These are phyloP conservation scores for Hanleya hanleyi DNA, from an alignment of 2,888 invertebrate species.

Conservation along the genomic window DNA sequence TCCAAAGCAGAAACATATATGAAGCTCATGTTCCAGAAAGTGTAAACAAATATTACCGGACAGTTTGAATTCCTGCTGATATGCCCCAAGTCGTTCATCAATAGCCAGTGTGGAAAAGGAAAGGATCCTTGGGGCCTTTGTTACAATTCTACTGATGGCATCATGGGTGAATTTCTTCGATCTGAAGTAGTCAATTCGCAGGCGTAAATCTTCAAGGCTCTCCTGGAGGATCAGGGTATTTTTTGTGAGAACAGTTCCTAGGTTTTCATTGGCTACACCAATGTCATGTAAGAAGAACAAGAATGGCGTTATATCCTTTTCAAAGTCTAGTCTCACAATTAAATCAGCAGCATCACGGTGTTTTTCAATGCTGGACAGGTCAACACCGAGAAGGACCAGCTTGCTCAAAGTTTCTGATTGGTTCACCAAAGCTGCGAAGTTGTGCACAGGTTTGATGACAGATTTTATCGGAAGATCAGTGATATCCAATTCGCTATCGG, in stretches of 20 bases:
- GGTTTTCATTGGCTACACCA: slow-evolving; percentile 79
- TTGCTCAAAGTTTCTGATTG: slow-evolving; percentile 84
- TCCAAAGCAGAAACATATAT: too few species aligned
- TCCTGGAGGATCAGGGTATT: slow-evolving; percentile 88
- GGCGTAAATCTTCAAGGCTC: slow-evolving; percentile 81
- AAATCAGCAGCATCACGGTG: slow-evolving; percentile 67
- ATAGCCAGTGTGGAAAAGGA: slow-evolving; percentile 82
- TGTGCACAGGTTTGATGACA: slow-evolving; percentile 12
- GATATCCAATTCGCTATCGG: too few species aligned
- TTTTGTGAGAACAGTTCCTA: slow-evolving; percentile 84
- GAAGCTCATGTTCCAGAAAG: too few species aligned
- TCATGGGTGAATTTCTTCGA: slow-evolving; percentile 83
- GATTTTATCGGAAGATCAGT: not conserved
- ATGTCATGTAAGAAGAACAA: slow-evolving; percentile 78
- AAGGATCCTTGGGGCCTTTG: slow-evolving; percentile 72
- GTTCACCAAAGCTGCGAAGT: slow-evolving; percentile 88
- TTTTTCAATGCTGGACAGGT: slow-evolving; percentile 84
- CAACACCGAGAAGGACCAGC: slow-evolving; percentile 86
- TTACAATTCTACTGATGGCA: slow-evolving; percentile 82
- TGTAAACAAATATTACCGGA: too few species aligned
- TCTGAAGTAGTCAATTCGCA: slow-evolving; percentile 83
- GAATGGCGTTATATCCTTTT: slow-evolving; percentile 74
- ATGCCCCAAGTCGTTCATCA: slow-evolving; percentile 87
- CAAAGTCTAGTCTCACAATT: slow-evolving; percentile 84
- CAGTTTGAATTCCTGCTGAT: slow-evolving; percentile 85